These are phyloP conservation scores for Sylvietta virens DNA, from an alignment of 2,113 vertebrate species.

Conservation along the genomic window DNA sequence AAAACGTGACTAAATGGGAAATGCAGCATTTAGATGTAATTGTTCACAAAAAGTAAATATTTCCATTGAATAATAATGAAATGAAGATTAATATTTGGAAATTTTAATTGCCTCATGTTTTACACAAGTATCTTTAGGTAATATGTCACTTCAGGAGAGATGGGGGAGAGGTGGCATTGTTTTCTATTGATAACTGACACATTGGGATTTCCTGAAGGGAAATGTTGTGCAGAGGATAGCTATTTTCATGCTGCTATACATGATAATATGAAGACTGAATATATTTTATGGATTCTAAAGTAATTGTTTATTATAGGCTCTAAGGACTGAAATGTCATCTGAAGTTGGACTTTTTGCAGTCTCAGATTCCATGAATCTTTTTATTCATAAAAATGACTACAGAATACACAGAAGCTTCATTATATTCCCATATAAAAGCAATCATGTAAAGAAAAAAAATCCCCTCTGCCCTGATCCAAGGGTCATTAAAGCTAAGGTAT, in stretches of 20 bases:
- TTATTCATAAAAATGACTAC: not conserved
- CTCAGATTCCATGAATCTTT: not conserved
- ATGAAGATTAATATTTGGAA: not conserved
- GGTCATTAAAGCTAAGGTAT: not conserved
- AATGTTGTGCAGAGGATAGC: not conserved
- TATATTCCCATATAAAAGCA: not conserved
- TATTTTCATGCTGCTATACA: not conserved
- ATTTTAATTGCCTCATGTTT: not conserved
- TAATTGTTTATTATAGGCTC: not conserved
- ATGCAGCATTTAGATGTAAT: not conserved
- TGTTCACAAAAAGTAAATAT: not conserved
- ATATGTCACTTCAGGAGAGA: not conserved
- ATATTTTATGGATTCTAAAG: not conserved
- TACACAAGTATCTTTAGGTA: not conserved
- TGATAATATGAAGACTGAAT: not conserved
- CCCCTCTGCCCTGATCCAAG: not conserved
- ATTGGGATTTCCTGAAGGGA: not conserved
- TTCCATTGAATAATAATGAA: not conserved
- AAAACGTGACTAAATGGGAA: not conserved
- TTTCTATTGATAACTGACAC: not conserved
- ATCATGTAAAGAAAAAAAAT: not conserved
- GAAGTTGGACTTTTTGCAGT: not conserved
- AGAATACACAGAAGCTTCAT: not conserved
- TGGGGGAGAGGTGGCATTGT: rapidly evolving
- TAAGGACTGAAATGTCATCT: not conserved